phyloP scores from a whole-genome alignment of 1,140 invertebrate genomes.

The Eurosta solidaginis region DNA sequence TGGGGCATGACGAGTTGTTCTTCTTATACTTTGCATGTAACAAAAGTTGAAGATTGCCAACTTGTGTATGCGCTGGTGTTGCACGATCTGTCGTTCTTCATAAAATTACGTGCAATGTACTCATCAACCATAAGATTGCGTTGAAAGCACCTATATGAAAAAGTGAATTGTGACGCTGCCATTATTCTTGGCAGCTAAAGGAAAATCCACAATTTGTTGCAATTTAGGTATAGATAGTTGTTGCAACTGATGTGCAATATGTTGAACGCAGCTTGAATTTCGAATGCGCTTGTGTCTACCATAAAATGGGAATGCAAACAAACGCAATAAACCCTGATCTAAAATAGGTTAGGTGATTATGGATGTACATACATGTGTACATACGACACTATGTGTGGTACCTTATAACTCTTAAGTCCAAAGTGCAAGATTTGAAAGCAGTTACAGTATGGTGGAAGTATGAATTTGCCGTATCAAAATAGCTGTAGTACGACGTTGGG shows the following conservation, averaged over 20 bases:
- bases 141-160: not conserved
- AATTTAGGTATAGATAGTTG: not conserved
- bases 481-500: no score
- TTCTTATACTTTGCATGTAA: no score
- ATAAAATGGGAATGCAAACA: not conserved
- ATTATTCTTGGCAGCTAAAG: not conserved
- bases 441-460: not conserved
- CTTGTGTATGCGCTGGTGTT: no score
- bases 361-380: not conserved
- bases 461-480: no score
- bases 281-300: not conserved
- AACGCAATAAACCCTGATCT: slow-evolving; percentile 17
- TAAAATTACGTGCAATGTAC: no score
- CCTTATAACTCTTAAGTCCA: no score
- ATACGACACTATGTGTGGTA: no score
- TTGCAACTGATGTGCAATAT: slow-evolving; percentile 24
- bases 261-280: not conserved
- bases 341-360: slow-evolving; percentile 1
- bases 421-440: slow-evolving; percentile 2
- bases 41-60: no score
- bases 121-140: no score
- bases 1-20: no score
- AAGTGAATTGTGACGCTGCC: not conserved
- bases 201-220: not conserved
- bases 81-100: no score